phyloP scores from a whole-genome alignment of 2,797 vertebrate species.

The Psittacula derbiana region DNA sequence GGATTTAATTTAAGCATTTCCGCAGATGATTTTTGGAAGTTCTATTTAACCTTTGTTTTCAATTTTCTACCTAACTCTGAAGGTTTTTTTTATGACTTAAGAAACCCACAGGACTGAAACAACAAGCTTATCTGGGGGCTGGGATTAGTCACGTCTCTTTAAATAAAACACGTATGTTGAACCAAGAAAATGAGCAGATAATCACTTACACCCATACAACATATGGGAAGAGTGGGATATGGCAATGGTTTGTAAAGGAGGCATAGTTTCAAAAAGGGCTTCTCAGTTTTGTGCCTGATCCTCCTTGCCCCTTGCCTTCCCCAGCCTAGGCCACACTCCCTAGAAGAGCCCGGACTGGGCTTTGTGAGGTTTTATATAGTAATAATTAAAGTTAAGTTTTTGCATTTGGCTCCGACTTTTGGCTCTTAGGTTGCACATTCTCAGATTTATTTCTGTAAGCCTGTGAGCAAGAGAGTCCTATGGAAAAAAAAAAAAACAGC shows the following conservation, averaged over 20 bases:
- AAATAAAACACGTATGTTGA: slow-evolving; percentile 55
- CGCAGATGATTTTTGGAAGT: slow-evolving; percentile 30
- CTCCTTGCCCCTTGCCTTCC: not conserved
- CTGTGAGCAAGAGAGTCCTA: not conserved
- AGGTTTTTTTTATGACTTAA: not conserved
- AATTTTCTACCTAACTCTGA: slow-evolving; percentile 25
- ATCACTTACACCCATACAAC: slow-evolving; percentile 52
- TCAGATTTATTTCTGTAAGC: not conserved
- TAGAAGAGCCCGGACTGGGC: not conserved
- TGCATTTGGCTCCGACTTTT: not conserved
- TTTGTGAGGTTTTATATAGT: not conserved
- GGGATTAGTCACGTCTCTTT: slow-evolving; percentile 52
- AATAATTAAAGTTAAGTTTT: not conserved
- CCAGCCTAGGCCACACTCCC: not conserved
- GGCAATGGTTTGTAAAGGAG: not conserved
- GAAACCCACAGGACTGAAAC: slow-evolving; percentile 27
- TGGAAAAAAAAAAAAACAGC: not conserved
- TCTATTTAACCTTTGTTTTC: slow-evolving; percentile 53
- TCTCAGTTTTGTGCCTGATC: not conserved
- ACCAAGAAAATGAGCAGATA: slow-evolving; percentile 58
- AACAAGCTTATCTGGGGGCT: slow-evolving; percentile 39
- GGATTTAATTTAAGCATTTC: slow-evolving; percentile 46
- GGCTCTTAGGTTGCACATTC: not conserved
- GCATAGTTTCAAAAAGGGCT: not conserved
- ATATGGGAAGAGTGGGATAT: not conserved